Evolutionary conservation across 2,797 vertebrate species (phyloP).

Genomic region (Crocidura indochinensis): DNA sequence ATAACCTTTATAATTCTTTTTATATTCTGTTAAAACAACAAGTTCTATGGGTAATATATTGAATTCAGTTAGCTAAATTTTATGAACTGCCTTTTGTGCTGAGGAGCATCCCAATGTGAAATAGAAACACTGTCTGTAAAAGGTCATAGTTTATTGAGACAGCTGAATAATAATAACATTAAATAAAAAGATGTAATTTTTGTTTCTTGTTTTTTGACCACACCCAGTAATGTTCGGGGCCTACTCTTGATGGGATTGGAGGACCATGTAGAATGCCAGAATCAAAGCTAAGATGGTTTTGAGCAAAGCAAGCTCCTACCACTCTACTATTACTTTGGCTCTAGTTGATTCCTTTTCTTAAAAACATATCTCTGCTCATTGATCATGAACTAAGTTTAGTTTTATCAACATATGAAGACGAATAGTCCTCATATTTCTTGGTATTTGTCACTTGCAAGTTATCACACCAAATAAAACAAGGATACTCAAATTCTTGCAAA

Average conservation of each 20-base stretch:
- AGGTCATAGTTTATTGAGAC: slow-evolving; percentile 19
- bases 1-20: slow-evolving; percentile 47
- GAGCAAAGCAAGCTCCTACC: too few species aligned
- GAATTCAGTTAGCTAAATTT: slow-evolving; percentile 44
- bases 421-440: neutral
- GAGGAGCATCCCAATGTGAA: neutral
- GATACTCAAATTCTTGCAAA: slow-evolving; percentile 24
- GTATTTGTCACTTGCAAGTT: slow-evolving; percentile 21
- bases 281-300: too few species aligned
- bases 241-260: too few species aligned
- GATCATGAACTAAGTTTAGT: slow-evolving; percentile 46
- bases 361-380: slow-evolving; percentile 22
- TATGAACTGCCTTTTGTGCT: too few species aligned
- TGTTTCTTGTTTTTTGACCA: too few species aligned
- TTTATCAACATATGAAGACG: slow-evolving; percentile 3
- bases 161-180: slow-evolving; percentile 43
- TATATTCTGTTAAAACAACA: slow-evolving; percentile 63
- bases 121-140: slow-evolving; percentile 40
- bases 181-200: neutral
- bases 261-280: too few species aligned
- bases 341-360: slow-evolving; percentile 37
- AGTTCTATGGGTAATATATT: slow-evolving; percentile 51
- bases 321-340: too few species aligned
- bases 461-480: neutral
- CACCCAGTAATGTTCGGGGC: too few species aligned